A percentile compares a stretch with the other conserved stretches of the same genome.
phyloP scores from a whole-genome alignment of 2,797 vertebrate genomes.

The Scarus forsteni region DNA sequence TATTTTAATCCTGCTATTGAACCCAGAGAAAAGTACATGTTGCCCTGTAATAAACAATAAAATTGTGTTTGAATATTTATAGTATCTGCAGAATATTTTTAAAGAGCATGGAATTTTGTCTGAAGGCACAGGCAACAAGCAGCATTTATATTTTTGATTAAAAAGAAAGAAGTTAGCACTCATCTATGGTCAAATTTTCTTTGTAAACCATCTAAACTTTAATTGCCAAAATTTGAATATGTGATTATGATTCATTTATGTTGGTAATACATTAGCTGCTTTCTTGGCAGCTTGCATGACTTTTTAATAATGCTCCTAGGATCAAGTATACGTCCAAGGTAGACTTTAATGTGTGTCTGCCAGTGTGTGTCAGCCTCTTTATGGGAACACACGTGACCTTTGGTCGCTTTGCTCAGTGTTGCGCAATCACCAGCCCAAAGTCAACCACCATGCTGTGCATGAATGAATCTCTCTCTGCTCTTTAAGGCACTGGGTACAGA shows the following conservation, averaged over 20 bases:
- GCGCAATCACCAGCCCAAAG: conserved; percentile 17
- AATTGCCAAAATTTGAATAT: not conserved
- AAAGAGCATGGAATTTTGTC: not conserved
- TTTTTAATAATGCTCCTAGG: not conserved
- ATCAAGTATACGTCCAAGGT: no score
- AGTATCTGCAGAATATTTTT: no score
- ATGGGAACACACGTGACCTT: conserved; percentile 14
- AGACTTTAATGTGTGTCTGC: not conserved
- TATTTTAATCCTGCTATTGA: no score
- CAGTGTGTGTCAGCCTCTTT: conserved; percentile 18
- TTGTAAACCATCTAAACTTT: not conserved
- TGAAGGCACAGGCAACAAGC: no score
- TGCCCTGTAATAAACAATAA: no score
- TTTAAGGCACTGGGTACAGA: not conserved
- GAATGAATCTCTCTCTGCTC: not conserved
- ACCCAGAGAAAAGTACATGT: no score
- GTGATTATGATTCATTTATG: not conserved
- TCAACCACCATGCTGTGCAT: not conserved
- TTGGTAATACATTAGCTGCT: not conserved
- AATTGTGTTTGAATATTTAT: no score
- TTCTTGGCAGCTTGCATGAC: not conserved
- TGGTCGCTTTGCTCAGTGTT: conserved; percentile 27
- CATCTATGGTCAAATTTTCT: no score
- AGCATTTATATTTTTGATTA: no score
- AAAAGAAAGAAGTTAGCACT: no score